A percentile compares a stretch with the other conserved stretches of the same genome.
These are phyloP conservation scores for Meghimatium bilineatum DNA, from an alignment of 2,888 invertebrate genomes.

Conservation along the genomic window DNA sequence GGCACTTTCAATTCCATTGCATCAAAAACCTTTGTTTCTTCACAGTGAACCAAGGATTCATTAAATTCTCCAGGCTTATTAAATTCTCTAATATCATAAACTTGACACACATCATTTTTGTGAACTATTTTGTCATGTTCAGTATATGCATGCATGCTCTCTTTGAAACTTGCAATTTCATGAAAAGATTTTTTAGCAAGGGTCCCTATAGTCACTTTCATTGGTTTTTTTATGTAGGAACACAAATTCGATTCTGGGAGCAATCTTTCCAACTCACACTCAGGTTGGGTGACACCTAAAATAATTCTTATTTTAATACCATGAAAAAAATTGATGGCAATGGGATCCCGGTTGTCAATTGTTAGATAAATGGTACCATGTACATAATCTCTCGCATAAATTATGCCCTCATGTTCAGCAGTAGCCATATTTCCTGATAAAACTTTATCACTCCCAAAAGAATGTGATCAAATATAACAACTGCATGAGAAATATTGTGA, in stretches of 20 bases:
- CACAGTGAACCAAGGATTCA: background rate
- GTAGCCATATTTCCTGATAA: constrained; percentile 11
- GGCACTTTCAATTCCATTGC: background rate
- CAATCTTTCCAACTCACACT: background rate
- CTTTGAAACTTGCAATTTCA: background rate
- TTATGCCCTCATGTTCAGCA: background rate
- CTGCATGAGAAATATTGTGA: background rate
- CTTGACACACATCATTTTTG: no score
- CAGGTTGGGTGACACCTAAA: background rate
- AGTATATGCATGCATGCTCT: background rate
- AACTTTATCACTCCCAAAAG: background rate
- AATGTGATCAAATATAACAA: background rate
- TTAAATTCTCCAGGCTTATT: background rate
- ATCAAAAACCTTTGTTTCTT: background rate
- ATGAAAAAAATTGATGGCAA: constrained; percentile 6
- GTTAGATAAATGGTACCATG: constrained; percentile 27
- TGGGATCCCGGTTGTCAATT: constrained; percentile 3
- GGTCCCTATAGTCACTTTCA: background rate
- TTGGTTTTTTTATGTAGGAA: background rate
- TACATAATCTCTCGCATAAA: constrained; percentile 5
- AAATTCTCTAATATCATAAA: background rate
- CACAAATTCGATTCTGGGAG: background rate
- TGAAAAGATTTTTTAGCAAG: no score
- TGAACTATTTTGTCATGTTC: background rate
- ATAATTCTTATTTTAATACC: background rate